Evolutionary conservation across 2,888 invertebrate species (phyloP), one percentile per base, ranked within the genome.

Genomic region (Agrochola circellaris): DNA sequence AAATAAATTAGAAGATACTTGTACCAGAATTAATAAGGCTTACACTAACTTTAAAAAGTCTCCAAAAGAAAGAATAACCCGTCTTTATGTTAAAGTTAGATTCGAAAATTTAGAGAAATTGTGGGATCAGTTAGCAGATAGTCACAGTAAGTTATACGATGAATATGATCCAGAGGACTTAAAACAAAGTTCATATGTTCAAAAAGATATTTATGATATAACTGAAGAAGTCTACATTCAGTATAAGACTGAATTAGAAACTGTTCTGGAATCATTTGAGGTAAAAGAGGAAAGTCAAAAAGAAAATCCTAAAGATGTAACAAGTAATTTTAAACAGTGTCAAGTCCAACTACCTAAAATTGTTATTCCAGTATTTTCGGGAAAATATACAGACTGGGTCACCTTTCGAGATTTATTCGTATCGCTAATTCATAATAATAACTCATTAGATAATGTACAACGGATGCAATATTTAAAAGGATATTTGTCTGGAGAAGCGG

Each of bases 381-480:
- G 42, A 4, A 42, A 42, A 42, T 42, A 42, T 11, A 42, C 42
- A 0, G 42, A 42, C 0, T 42, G 42, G 42, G 42, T 42, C 1
- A 42, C 42, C 42, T 42, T 42, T 42, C 42, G 42, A 42, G 42
- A 42, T 42, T 42, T 42, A 4, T 42, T 42, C 11, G 1, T 42
- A 42, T 42, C 42, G 11, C 42, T 42, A 3, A 11, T 42, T 42
- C 42, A 42, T 9, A 3, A 11, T 2, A 42, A 42, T 42, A 42
- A 42, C 4, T 42, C 42, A 11, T 4, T 42, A 42, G 42, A 42
- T 42, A 42, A 61, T 15, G 70, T 71, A 23, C 70, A 71, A 3
- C 42, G 45, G 23, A 30, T 71, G 45, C 70, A 61, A 17, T 71
- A 61, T 48, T 61, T 70, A 45, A 70, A 70, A 58, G 70, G 60